A percentile compares a stretch with the other conserved stretches of the same genome.
Conservation (phyloP, 2,113 vertebrate species). For the Oryzias curvinotus region DNA sequence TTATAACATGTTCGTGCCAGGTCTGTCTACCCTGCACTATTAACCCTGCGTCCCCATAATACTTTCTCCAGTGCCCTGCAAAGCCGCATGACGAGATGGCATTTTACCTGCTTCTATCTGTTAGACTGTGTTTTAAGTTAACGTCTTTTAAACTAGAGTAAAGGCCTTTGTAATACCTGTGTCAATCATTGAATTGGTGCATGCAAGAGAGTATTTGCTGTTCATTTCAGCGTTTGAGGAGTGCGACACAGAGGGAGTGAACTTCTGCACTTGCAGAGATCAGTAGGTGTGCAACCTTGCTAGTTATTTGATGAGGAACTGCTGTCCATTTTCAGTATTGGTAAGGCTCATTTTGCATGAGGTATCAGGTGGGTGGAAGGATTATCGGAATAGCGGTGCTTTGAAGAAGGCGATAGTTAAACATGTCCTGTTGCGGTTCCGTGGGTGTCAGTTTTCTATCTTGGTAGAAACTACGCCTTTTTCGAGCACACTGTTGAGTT, state of each 20-base stretch:
- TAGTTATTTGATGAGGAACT: conserved; percentile 59
- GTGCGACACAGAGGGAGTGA: conserved; percentile 39
- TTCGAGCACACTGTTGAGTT: not conserved
- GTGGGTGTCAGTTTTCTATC: conserved; percentile 53
- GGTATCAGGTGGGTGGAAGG: conserved; percentile 62
- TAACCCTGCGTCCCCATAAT: conserved; percentile 80
- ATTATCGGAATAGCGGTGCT: conserved; percentile 69
- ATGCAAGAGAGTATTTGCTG: conserved; percentile 25
- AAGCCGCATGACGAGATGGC: conserved; percentile 56
- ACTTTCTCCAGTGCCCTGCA: conserved; percentile 54
- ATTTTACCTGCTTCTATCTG: conserved; percentile 25
- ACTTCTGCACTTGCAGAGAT: conserved; percentile 45
- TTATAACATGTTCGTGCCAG: conserved; percentile 92
- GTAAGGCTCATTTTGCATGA: conserved; percentile 63
- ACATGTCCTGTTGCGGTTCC: conserved; percentile 49
- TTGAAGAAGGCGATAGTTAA: conserved; percentile 45
- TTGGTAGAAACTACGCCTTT: conserved; percentile 33
- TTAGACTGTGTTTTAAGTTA: conserved; percentile 1
- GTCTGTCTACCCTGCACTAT: conserved; percentile 92
- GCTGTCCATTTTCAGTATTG: conserved; percentile 67
- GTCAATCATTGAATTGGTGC: conserved; percentile 5
- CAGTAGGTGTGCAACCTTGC: conserved; percentile 41
- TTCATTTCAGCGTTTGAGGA: conserved; percentile 38
- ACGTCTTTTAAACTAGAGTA: conserved; percentile 16
- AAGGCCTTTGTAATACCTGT: conserved; percentile 28